These are phyloP conservation scores for Orchestes rusci DNA, from an alignment of 2,888 invertebrate genomes.

Conservation along the genomic window DNA sequence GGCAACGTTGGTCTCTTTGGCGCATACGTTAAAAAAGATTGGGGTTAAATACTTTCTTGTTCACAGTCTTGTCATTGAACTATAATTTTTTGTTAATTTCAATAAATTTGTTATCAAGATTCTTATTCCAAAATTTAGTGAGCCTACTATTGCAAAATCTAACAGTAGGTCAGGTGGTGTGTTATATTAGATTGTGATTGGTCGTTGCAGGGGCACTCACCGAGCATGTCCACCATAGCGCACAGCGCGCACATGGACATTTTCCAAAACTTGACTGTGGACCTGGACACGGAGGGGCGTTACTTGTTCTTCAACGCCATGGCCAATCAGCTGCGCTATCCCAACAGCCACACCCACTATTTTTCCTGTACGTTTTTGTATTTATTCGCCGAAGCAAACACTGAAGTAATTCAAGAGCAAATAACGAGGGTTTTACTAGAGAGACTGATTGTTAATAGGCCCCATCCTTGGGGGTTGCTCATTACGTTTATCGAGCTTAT, in stretches of 20 bases:
- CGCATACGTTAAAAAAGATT: too few relatives aligned
- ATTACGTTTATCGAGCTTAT: conserved; percentile 99
- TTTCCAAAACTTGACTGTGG: conserved; percentile 97
- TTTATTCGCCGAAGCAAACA: conserved; percentile 94
- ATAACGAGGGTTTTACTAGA: conserved; percentile 95
- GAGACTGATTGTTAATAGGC: conserved; percentile 93
- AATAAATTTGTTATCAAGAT: too few relatives aligned
- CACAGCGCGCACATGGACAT: conserved; percentile 99
- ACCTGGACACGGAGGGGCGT: conserved; percentile 95
- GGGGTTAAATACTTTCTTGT: too few relatives aligned
- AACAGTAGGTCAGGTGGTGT: too few relatives aligned
- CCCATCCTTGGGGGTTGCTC: conserved; percentile 98
- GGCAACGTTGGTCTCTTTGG: too few relatives aligned
- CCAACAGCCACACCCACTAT: conserved; percentile 99
- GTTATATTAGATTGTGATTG: too few relatives aligned
- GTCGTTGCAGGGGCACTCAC: conserved; percentile 64
- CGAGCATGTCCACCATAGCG: conserved; percentile 96
- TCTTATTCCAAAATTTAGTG: background rate
- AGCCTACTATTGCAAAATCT: background rate
- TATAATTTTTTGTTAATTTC: too few relatives aligned
- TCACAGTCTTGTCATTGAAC: too few relatives aligned
- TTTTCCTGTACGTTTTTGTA: conserved; percentile 97
- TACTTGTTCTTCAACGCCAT: conserved; percentile 98
- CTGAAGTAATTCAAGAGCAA: conserved; percentile 97
- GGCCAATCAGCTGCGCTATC: conserved; percentile 97